Percentiles rank a stretch among this genome's conserved stretches.
These are phyloP conservation scores for Drosophila tani DNA, from an alignment of 1,140 invertebrate species.

Conservation along the genomic window DNA sequence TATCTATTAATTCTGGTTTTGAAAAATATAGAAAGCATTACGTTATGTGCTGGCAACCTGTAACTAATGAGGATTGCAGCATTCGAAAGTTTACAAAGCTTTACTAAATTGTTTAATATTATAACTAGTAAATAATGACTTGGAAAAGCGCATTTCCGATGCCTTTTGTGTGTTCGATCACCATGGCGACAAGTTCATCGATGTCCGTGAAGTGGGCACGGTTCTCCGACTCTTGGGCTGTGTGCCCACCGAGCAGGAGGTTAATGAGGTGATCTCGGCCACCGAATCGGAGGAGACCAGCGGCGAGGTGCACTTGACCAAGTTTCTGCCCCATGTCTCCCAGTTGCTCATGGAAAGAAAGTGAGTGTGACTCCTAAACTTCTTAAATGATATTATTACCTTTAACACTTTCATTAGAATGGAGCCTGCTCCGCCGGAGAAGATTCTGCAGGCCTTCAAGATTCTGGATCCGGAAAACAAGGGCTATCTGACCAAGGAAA, in stretches of 20 bases:
- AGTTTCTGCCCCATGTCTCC: slow-evolving; percentile 89
- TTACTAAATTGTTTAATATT: neutral
- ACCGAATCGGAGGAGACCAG: slow-evolving; percentile 91
- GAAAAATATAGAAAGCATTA: neutral
- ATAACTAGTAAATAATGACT: slow-evolving; percentile 86
- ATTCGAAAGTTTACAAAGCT: no score
- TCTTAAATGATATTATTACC: neutral
- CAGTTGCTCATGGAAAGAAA: slow-evolving; percentile 86
- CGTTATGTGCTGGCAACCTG: no score
- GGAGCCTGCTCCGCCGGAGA: slow-evolving; percentile 91
- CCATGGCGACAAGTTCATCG: slow-evolving; percentile 93
- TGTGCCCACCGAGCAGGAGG: slow-evolving; percentile 93
- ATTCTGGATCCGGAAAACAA: slow-evolving; percentile 91
- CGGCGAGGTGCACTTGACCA: slow-evolving; percentile 88
- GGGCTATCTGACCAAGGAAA: slow-evolving; percentile 90
- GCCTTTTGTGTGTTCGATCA: slow-evolving; percentile 97
- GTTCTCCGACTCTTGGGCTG: slow-evolving; percentile 92
- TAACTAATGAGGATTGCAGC: no score
- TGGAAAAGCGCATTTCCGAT: slow-evolving; percentile 92
- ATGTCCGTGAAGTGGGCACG: slow-evolving; percentile 95
- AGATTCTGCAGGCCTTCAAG: slow-evolving; percentile 93
- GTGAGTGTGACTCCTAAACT: slow-evolving; percentile 12
- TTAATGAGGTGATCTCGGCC: slow-evolving; percentile 92
- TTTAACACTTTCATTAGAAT: slow-evolving; percentile 52
- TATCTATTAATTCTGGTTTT: neutral